Percentiles rank a stretch among this genome's conserved stretches.
Conservation (phyloP, 2,888 invertebrate species). For the Patella pellucida region DNA sequence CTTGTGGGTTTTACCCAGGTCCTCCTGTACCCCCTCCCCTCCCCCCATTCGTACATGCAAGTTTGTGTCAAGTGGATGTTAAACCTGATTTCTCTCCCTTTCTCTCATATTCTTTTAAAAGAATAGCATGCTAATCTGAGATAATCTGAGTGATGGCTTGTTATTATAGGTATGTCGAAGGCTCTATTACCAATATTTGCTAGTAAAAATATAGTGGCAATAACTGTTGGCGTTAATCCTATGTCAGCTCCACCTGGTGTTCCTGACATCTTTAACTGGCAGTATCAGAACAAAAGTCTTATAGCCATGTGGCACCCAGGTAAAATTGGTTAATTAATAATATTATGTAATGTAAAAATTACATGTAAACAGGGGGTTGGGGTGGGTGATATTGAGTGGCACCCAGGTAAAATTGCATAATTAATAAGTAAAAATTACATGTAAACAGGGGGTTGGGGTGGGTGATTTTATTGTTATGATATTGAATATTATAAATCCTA, state of each 20-base stretch:
- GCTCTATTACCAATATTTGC: conserved; percentile 54
- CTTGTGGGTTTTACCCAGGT: too few species aligned
- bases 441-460: conserved; percentile 31
- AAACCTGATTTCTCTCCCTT: too few species aligned
- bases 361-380: conserved; percentile 42
- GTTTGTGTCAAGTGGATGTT: too few species aligned
- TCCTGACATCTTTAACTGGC: conserved; percentile 60
- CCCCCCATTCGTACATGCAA: too few species aligned
- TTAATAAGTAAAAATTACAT: conserved; percentile 29
- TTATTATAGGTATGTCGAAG: conserved; percentile 48
- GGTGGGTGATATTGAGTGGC: conserved; percentile 59
- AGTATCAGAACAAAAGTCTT: conserved; percentile 44
- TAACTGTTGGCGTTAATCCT: conserved; percentile 62
- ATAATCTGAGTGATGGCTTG: too few species aligned
- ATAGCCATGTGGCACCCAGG: conserved; percentile 62
- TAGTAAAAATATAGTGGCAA: conserved; percentile 48
- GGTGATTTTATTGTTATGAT: conserved; percentile 53
- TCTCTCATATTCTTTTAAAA: too few species aligned
- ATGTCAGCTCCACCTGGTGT: conserved; percentile 58
- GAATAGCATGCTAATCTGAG: too few species aligned
- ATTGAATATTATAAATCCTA: conserved; percentile 20
- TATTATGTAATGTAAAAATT: conserved; percentile 10
- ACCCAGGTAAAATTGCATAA: conserved; percentile 45
- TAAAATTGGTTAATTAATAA: conserved; percentile 22
- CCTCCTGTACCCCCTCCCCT: too few species aligned